Percentiles rank a stretch among this genome's conserved stretches.
phyloP scores from a whole-genome alignment of 2,113 vertebrate species.

The Scopus umbretta region DNA sequence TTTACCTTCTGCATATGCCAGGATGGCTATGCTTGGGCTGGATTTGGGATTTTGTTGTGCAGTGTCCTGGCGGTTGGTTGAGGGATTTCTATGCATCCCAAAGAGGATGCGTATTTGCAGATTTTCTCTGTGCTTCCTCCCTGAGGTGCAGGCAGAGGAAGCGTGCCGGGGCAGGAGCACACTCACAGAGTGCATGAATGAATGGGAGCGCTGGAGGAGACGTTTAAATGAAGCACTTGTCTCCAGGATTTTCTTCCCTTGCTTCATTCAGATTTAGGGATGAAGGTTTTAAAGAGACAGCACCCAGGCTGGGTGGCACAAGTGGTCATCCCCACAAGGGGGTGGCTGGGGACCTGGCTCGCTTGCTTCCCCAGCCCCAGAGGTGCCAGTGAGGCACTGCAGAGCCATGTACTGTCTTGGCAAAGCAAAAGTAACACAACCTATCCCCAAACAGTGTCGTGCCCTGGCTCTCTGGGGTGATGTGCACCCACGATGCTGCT shows the following conservation, averaged over 20 bases:
- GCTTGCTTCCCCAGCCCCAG: neutral
- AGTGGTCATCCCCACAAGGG: fast-evolving
- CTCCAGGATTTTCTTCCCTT: constrained; percentile 5
- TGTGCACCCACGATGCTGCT: too few relatives aligned
- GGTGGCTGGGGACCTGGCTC: neutral
- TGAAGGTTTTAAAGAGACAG: constrained; percentile 37
- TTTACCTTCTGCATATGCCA: fast-evolving
- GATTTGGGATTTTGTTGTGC: neutral
- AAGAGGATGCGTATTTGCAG: neutral
- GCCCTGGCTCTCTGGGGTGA: neutral
- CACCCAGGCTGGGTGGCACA: neutral
- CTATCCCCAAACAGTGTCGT: neutral
- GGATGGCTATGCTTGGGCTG: neutral
- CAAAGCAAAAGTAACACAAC: neutral
- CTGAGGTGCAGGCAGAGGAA: neutral
- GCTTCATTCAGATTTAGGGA: constrained; percentile 32
- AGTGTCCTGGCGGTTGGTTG: neutral
- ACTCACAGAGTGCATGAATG: neutral
- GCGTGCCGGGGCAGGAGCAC: neutral
- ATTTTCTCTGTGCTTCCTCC: neutral
- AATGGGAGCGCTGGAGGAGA: neutral
- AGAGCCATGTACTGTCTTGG: neutral
- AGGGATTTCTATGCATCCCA: neutral
- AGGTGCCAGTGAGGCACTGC: neutral
- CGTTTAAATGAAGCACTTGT: neutral